Conservation (phyloP, 2,113 vertebrate genomes). For the Hepsetus odoe region DNA sequence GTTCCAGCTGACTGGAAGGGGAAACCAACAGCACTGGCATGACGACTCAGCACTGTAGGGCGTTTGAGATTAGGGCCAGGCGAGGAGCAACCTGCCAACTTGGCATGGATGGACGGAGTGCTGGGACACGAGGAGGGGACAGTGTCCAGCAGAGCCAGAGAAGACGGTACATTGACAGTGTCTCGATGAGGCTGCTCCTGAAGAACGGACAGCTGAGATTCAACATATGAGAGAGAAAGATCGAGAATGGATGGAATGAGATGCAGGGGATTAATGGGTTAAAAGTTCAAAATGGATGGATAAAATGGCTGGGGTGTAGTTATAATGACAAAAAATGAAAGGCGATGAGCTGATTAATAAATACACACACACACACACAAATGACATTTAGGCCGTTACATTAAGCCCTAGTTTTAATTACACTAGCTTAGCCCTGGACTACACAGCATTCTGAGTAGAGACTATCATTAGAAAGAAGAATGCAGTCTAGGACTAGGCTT, state of each 20-base stretch:
- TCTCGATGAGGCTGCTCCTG: conserved; percentile 87
- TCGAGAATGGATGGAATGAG: conserved; percentile 2
- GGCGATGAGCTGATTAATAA: background rate
- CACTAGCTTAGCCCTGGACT: background rate
- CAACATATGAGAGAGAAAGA: background rate
- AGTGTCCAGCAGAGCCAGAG: conserved; percentile 34
- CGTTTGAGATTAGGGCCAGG: conserved; percentile 79
- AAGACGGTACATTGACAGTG: conserved; percentile 57
- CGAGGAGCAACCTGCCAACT: conserved; percentile 72
- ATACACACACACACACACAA: background rate
- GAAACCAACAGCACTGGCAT: conserved; percentile 89
- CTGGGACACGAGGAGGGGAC: conserved; percentile 63
- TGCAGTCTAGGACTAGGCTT: background rate
- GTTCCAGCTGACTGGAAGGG: conserved; percentile 74
- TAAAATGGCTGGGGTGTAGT: background rate
- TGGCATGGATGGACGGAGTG: conserved; percentile 63
- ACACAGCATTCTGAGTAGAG: background rate
- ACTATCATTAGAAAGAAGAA: background rate
- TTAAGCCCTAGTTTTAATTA: no score
- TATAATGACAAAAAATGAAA: conserved; percentile 1
- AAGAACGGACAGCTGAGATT: conserved; percentile 65
- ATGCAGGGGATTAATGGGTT: conserved; percentile 1
- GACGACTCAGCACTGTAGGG: conserved; percentile 87
- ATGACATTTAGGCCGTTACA: no score
- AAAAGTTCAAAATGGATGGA: conserved; percentile 7